Evolutionary conservation across 1,140 invertebrate species (phyloP).

Genomic region (Diorhabda elongata): DNA sequence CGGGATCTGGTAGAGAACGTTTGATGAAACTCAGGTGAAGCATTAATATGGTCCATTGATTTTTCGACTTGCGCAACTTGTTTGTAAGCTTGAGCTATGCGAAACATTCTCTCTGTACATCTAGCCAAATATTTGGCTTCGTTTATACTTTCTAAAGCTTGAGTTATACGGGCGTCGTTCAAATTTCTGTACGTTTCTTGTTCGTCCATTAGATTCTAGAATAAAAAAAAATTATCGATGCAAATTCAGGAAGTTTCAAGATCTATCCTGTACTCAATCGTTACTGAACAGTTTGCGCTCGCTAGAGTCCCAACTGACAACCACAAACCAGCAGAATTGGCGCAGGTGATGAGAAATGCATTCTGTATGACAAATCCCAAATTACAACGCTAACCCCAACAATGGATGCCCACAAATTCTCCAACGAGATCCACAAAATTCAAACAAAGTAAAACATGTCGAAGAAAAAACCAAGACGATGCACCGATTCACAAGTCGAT

Average conservation of each 20-base stretch:
- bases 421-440: no score
- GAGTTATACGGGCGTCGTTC: slow-evolving; percentile 12
- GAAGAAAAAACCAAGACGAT: no score
- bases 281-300: no score
- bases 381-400: no score
- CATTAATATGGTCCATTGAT: background rate
- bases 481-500: no score
- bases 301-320: no score
- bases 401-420: no score
- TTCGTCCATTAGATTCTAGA: slow-evolving; percentile 17
- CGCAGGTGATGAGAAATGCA: no score
- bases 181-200: slow-evolving; percentile 17
- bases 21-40: background rate
- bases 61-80: slow-evolving; percentile 15
- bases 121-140: slow-evolving; percentile 25
- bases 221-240: background rate
- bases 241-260: background rate
- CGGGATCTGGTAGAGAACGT: slow-evolving; percentile 7
- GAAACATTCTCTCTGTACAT: slow-evolving; percentile 24
- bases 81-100: slow-evolving; percentile 19
- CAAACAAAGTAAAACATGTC: no score
- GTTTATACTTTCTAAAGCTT: slow-evolving; percentile 23
- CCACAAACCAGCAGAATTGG: no score
- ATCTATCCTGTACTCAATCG: no score
- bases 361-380: no score